Evolutionary conservation across 2,797 vertebrate genomes (phyloP).

Genomic region (Cichlasoma orientale): DNA sequence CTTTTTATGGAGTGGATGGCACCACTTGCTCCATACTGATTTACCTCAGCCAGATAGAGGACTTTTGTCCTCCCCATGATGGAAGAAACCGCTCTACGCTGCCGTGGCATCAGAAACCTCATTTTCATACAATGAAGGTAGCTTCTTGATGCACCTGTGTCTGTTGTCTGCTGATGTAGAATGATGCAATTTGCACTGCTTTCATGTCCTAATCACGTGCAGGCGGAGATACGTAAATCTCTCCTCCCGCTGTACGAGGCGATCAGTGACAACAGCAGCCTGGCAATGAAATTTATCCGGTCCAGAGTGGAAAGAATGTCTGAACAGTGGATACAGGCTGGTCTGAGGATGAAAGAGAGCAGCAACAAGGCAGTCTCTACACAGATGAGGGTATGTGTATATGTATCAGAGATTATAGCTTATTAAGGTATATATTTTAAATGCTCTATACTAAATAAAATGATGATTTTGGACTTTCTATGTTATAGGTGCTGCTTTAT

Average conservation of each 20-base stretch:
- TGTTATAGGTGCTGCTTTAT: slow-evolving; percentile 75
- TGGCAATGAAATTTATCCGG: slow-evolving; percentile 70
- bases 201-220: background rate
- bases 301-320: slow-evolving; percentile 77
- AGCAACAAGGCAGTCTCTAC: slow-evolving; percentile 29
- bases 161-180: background rate
- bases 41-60: slow-evolving; percentile 79
- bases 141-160: background rate
- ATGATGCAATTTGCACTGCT: background rate
- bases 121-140: slow-evolving; percentile 57
- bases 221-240: slow-evolving; percentile 64
- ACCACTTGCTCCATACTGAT: slow-evolving; percentile 77
- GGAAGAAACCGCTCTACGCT: slow-evolving; percentile 53
- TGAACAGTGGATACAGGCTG: slow-evolving; percentile 67
- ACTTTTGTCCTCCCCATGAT: slow-evolving; percentile 72
- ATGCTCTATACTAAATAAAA: background rate
- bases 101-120: slow-evolving; percentile 63
- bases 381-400: slow-evolving; percentile 66
- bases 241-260: slow-evolving; percentile 58
- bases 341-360: slow-evolving; percentile 53
- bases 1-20: slow-evolving; percentile 80
- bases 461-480: background rate
- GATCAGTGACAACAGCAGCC: slow-evolving; percentile 58
- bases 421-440: background rate
- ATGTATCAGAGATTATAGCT: background rate